Conservation (phyloP, 2,113 vertebrate genomes). For the Otocyon megalotis region DNA sequence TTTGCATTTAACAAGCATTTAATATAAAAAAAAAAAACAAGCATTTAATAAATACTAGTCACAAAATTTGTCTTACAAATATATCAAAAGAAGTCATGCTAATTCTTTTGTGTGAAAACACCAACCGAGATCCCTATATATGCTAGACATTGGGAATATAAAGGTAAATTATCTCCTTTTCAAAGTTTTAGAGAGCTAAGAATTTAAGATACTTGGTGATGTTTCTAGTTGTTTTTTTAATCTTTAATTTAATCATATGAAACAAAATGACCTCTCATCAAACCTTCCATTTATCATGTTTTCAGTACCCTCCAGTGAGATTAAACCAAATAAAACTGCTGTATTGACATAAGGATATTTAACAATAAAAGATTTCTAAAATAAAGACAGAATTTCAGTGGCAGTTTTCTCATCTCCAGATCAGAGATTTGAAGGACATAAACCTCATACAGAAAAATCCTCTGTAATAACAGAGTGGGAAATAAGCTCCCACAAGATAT, state of each 20-base stretch:
- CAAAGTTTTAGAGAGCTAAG: constrained; percentile 56
- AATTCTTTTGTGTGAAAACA: constrained; percentile 51
- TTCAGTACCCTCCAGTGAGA: constrained; percentile 16
- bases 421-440: neutral
- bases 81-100: constrained; percentile 5
- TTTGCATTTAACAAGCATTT: constrained; percentile 36
- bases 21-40: no score
- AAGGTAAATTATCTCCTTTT: constrained; percentile 39
- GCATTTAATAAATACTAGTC: constrained; percentile 56
- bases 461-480: neutral
- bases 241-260: constrained; percentile 29
- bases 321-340: constrained; percentile 41
- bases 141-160: neutral
- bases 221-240: neutral
- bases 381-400: constrained; percentile 6
- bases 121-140: neutral
- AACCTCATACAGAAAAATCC: neutral
- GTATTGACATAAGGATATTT: neutral
- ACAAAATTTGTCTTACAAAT: constrained; percentile 52
- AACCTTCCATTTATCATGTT: neutral
- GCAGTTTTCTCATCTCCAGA: constrained; percentile 12
- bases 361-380: constrained; percentile 7
- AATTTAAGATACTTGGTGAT: constrained; percentile 21
- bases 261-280: constrained; percentile 26
- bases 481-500: neutral